phyloP scores from a whole-genome alignment of 2,113 vertebrate genomes.

The Phrynosoma blainvillii region DNA sequence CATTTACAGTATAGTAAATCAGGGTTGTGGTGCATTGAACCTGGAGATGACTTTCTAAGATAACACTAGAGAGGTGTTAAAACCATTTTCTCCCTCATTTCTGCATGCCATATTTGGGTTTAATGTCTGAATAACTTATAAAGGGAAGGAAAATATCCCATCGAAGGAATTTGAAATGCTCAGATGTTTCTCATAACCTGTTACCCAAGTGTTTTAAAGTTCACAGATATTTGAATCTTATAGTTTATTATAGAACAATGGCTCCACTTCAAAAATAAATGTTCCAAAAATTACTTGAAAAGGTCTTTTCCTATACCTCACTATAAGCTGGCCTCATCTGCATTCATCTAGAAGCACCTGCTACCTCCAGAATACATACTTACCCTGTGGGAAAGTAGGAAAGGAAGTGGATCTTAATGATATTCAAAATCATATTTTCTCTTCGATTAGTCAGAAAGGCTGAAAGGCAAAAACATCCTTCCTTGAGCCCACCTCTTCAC shows the following conservation, averaged over 20 bases:
- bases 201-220: too few relatives aligned
- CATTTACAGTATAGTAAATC: too few relatives aligned
- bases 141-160: too few relatives aligned
- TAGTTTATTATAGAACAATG: background rate
- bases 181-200: too few relatives aligned
- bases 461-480: background rate
- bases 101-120: too few relatives aligned
- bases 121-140: too few relatives aligned
- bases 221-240: too few relatives aligned
- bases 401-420: background rate
- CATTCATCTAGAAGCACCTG: background rate
- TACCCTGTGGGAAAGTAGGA: background rate
- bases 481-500: background rate
- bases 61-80: background rate
- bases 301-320: background rate
- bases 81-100: background rate
- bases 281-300: too few relatives aligned
- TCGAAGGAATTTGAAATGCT: too few relatives aligned
- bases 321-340: background rate
- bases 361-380: background rate
- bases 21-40: too few relatives aligned
- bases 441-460: background rate
- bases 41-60: too few relatives aligned
- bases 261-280: too few relatives aligned
- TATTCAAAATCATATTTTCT: constrained; percentile 13